Evolutionary conservation across 2,113 vertebrate species (phyloP).

Genomic region (Bos taurus): DNA sequence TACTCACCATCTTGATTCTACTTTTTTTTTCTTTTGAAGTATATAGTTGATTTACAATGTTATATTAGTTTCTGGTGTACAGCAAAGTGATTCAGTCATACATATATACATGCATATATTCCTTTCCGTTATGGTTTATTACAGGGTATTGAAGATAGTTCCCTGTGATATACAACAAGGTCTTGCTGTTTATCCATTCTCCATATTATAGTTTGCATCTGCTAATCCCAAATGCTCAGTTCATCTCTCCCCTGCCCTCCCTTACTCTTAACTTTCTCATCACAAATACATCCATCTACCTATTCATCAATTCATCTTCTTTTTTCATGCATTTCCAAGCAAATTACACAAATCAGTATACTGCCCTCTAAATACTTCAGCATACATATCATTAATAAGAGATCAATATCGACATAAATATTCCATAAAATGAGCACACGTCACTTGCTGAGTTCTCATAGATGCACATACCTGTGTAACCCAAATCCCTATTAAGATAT

Average conservation of each 20-base stretch:
- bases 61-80: not conserved
- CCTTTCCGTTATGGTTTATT: not conserved
- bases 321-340: slow-evolving; percentile 6
- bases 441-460: not conserved
- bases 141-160: not conserved
- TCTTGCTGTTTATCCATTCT: not conserved
- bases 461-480: not conserved
- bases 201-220: not conserved
- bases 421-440: not conserved
- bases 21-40: not conserved
- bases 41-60: not conserved
- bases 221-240: not conserved
- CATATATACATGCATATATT: not conserved
- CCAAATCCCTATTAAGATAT: not conserved
- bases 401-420: not conserved
- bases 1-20: not conserved
- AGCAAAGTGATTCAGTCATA: not conserved
- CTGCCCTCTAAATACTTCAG: not conserved
- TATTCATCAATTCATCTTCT: not conserved
- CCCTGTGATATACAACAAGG: not conserved
- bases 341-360: not conserved
- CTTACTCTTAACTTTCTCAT: not conserved
- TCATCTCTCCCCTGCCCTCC: not conserved
- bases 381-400: not conserved
- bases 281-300: not conserved